Conservation (phyloP, 1,140 invertebrate species). For the Temnothorax longispinosus region DNA sequence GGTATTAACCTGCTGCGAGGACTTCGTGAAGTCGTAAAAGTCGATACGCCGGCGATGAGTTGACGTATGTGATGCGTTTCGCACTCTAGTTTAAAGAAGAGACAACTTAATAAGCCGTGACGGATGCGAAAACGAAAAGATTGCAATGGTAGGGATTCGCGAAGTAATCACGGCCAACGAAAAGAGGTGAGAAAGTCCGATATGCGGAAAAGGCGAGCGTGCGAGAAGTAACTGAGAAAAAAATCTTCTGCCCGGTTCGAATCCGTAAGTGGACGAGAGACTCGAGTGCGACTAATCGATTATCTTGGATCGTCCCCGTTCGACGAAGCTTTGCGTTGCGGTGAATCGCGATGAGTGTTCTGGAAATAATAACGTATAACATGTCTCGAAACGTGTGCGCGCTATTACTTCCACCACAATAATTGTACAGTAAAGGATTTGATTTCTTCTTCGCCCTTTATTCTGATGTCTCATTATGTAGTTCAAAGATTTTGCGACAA, state of each 20-base stretch:
- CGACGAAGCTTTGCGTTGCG: conserved; percentile 29
- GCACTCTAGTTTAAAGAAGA: conserved; percentile 73
- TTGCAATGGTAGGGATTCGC: conserved; percentile 25
- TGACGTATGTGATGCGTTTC: conserved; percentile 22
- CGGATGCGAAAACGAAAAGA: conserved; percentile 70
- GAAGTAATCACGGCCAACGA: conserved; percentile 52
- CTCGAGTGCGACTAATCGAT: conserved; percentile 78
- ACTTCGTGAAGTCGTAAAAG: conserved; percentile 38
- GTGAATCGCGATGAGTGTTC: conserved; percentile 33
- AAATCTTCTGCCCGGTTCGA: conserved; percentile 77
- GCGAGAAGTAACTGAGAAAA: conserved; percentile 71
- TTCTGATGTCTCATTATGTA: background rate
- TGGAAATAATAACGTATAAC: conserved; percentile 51
- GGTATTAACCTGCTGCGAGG: conserved; percentile 52
- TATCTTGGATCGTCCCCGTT: conserved; percentile 73
- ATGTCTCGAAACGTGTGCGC: background rate
- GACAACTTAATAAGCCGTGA: conserved; percentile 74
- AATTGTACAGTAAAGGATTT: background rate
- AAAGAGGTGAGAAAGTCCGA: conserved; percentile 70
- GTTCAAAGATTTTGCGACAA: background rate
- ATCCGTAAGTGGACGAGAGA: conserved; percentile 80
- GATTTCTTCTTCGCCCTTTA: background rate
- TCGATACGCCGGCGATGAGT: conserved; percentile 28
- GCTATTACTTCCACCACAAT: background rate
- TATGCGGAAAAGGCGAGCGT: conserved; percentile 61